A percentile compares a stretch with the other conserved stretches of the same genome.
phyloP scores from a whole-genome alignment of 2,113 vertebrate species.

The Apodemus sylvaticus region DNA sequence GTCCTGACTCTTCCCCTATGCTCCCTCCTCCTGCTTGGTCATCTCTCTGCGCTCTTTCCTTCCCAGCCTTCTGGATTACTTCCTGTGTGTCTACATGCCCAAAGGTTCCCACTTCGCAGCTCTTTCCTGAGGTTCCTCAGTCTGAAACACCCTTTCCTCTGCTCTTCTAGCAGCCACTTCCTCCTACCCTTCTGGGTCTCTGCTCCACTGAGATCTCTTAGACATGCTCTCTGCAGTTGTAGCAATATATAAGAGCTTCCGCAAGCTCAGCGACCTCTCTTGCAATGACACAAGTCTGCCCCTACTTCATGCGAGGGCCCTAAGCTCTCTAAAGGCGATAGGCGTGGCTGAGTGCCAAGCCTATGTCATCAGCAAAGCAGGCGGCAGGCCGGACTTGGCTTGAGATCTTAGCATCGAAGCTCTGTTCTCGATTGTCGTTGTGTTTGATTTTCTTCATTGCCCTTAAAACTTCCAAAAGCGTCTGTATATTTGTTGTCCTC shows the following conservation, averaged over 20 bases:
- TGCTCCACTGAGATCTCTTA: neutral
- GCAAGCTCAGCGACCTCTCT: neutral
- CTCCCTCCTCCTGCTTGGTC: neutral
- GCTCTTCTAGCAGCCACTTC: neutral
- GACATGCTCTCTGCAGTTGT: neutral
- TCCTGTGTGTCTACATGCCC: neutral
- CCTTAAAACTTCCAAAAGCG: neutral
- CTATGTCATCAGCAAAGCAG: slow-evolving; percentile 12
- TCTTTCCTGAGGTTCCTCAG: neutral
- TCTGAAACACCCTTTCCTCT: neutral
- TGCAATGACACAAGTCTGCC: neutral
- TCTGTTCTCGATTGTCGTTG: neutral
- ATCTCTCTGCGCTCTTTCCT: neutral
- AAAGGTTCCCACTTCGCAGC: neutral
- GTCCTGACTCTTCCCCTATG: neutral
- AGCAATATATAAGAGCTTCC: neutral
- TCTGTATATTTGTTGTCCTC: neutral
- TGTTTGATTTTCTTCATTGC: slow-evolving; percentile 48
- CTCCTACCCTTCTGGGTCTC: neutral
- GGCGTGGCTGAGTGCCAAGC: neutral
- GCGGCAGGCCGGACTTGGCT: neutral
- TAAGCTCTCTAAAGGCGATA: neutral
- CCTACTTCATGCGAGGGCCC: neutral
- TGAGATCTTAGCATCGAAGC: neutral
- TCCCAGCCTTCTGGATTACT: neutral